These are phyloP conservation scores for Coregonus suidteri DNA, from an alignment of 2,797 vertebrate genomes.

Conservation along the genomic window DNA sequence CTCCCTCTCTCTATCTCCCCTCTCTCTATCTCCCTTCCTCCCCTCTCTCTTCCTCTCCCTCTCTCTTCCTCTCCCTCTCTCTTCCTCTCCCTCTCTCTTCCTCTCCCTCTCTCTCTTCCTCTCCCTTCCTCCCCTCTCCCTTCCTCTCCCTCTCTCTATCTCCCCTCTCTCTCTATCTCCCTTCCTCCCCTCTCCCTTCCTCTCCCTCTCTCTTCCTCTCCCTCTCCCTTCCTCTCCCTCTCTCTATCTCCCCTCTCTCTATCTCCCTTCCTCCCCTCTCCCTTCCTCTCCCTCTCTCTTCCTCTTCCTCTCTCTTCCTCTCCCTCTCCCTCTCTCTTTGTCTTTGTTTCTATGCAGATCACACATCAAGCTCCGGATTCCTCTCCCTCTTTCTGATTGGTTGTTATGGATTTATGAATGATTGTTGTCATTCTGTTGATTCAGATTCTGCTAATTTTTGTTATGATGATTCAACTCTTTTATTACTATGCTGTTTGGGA, in stretches of 20 bases:
- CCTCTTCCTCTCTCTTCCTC: too few relatives aligned
- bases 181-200: too few relatives aligned
- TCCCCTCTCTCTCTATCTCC: too few relatives aligned
- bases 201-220: too few relatives aligned
- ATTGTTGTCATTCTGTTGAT: background rate
- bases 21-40: background rate
- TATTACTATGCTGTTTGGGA: background rate
- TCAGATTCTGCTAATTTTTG: background rate
- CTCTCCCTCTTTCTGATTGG: slow-evolving; percentile 1
- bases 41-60: background rate
- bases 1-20: background rate
- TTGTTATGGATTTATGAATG: background rate
- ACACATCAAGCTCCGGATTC: background rate
- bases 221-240: too few relatives aligned
- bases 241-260: too few relatives aligned
- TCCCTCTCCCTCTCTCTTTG: background rate
- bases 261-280: too few relatives aligned
- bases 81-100: too few relatives aligned
- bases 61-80: too few relatives aligned
- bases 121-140: too few relatives aligned
- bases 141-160: too few relatives aligned
- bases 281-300: too few relatives aligned
- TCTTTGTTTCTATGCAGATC: background rate
- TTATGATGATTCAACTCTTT: background rate
- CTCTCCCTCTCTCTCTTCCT: background rate